Conservation (phyloP, 2,113 vertebrate genomes). For the Vulpes ferrilata region DNA sequence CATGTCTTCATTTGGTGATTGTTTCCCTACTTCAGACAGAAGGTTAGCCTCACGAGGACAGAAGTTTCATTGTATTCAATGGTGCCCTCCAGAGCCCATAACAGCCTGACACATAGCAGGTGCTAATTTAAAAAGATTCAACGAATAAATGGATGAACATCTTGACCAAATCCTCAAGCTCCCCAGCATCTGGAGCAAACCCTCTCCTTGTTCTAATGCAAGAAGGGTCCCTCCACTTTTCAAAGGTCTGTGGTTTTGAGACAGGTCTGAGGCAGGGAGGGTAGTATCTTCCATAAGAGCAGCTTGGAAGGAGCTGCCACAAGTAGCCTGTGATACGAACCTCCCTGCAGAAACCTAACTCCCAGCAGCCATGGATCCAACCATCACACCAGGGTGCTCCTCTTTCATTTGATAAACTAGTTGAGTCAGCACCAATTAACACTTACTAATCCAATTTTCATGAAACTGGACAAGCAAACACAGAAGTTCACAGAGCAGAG, state of each 20-base stretch:
- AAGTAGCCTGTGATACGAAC: fast-evolving
- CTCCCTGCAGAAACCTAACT: not conserved
- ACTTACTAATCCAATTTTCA: constrained; percentile 67
- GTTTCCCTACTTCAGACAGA: not conserved
- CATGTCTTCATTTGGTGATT: not conserved
- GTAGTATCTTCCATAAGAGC: not conserved
- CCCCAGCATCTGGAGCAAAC: not conserved
- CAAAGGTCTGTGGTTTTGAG: not conserved
- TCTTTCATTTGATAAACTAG: not conserved
- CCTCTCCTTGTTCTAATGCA: not conserved
- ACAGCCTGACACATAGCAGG: not conserved
- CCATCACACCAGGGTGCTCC: not conserved
- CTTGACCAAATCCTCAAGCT: not conserved
- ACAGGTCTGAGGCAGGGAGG: no score
- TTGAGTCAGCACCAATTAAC: constrained; percentile 56
- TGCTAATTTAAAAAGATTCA: not conserved
- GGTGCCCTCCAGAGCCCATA: not conserved
- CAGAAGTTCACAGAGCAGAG: constrained; percentile 59
- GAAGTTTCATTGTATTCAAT: not conserved
- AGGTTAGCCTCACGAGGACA: not conserved
- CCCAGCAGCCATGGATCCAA: not conserved
- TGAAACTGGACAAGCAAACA: constrained; percentile 36
- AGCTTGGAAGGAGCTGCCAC: no score
- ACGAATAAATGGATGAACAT: not conserved
- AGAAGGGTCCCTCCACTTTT: not conserved